Base-by-base conservation (phyloP, 2,797 vertebrate species). In the Pristis pectinata region DNA sequence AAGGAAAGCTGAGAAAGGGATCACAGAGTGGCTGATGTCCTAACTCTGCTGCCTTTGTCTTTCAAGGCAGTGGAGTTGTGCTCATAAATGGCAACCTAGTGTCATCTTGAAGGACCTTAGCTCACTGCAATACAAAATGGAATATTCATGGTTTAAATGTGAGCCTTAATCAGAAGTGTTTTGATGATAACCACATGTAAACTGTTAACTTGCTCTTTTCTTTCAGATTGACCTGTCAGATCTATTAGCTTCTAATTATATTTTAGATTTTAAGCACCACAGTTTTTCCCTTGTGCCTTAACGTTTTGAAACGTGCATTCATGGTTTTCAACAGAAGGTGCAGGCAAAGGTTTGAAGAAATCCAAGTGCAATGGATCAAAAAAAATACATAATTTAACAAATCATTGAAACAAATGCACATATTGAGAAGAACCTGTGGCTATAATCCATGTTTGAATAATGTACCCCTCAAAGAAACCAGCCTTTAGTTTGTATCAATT, bases 401-500 rank as follows among this genome's bases (percentile, higher is more conserved):
- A 96, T 96, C 96, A 97, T 95, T 96, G 97, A 96, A 96, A 96
- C 96, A 96, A 95, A 96, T 96, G 96, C 96, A 95, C 95, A 96
- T 96, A 97, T 97, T 96, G 95, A 97, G 97, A 96, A 96, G 93
- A 96, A 96, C 96, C 95, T 96, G 96, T 96, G 96, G 95, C 95
- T 96, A 96, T 96, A 97, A 97, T 96, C 96, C 95, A 80, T 95
- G 95, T 97, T 96, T 74, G 95, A 97, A 96, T 97, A 97, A 96
- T 96, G 96, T 97, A 82, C 61, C 96, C 96, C 95, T 96, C 95
- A 95, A 95, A 96, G 95, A 96, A 96, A 96, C 95, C 87, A 96
- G 96, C 96, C 95, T 95, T 96, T 96, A 97, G 97, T 97, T 96
- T 96, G 96, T 97, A 97, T 96, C 97, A 97, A 96, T 97, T 97